Base-by-base conservation (phyloP, 2,888 invertebrate genomes). In the Torymus aiolomorphi region DNA sequence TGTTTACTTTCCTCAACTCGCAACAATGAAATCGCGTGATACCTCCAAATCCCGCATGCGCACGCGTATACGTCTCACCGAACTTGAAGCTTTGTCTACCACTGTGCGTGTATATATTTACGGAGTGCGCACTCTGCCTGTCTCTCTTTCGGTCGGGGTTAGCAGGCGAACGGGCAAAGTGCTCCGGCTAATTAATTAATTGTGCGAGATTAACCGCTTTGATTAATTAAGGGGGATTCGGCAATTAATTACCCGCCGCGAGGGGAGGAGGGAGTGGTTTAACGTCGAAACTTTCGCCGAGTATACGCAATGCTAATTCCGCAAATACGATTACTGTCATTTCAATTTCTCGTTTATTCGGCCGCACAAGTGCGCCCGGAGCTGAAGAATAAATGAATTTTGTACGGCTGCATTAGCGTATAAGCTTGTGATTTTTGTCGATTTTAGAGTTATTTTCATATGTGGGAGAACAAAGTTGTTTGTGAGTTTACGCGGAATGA, bases 201-300 rank as follows among this genome's bases (percentile, higher is more conserved):
- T 54, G 62, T 54, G 31, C 63, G 62, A 14, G 72, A 72, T 72
- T 72, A 72, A 72, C 72, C 62, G 16, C 62, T 65, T 74, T 74
- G 65, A 74, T 74, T 74, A 74, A 74, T 74, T 74, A 66, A 74
- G 56, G 54, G 62, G 31, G 31, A 1, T 31, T 31, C 31, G 31
- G 31, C 31, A 65, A 74, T 74, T 74, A 74, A 74, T 74, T 74
- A 65, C 12, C 18, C 24, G 63, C 31, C 5, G 16, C 5, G 18
- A 31, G 31, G 31, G 42, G 49, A 12, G n/a, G 63, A 54, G 2
- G 13, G 10, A 31, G 67, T 4, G 42, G 51, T 31, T 31, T 57
- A 74, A 16, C 20, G 66, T 57, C 74, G 74, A 74, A 74, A 57
- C 16, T 52, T 74, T 66, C 66, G 74, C 12, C 18, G 42, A 18